Base-by-base conservation (phyloP, 2,888 invertebrate species). In the Hypena proboscidalis region DNA sequence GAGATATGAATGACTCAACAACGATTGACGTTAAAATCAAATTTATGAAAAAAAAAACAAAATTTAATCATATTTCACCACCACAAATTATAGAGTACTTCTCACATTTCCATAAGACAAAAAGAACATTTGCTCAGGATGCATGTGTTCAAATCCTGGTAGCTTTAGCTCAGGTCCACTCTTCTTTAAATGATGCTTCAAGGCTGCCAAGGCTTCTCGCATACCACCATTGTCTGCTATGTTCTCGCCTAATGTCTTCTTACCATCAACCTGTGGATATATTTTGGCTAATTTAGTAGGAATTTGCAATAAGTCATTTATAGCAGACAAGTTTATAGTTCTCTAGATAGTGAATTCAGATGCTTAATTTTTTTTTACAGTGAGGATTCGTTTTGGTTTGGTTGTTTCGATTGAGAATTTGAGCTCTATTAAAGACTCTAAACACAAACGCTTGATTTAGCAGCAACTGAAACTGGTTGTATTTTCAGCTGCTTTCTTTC, bases 211-310 rank as follows among this genome's bases (percentile, higher is more conserved):
- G 0, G 96, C 95, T 74, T 96, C 95, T 33, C 94, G 92, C 32
- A 97, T 83, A 0, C 96, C 97, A 0, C 96, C 96, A 67, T 96
- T 96, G 71, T 97, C 96, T 0, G 96, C 96, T 49, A 97, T 94
- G 65, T 97, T 97, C 82, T 97, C 96, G 0, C 94, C 95, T 39
- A 97, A 80, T 0, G 96, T 97, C 50, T 93, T 84, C 58, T 93
- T 93, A 0, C 96, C 97, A 70, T 96, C 92, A 17, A 96, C 92
- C 94, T 96, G 65, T 17, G 40, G 29, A 27, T 4, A 13, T 3
- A n/a, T 7, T 5, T 14, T 26, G 22, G 11, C 8, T 30, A n/a
- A 9, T 17, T 8, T 21, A 21, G 2, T 1, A 8, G 0, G 7
- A 8, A 21, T n/a, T n/a, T n/a, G n/a, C n/a, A n/a, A n/a, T n/a